Conservation (phyloP, 2,113 vertebrate species). For the Megalops atlanticus region DNA sequence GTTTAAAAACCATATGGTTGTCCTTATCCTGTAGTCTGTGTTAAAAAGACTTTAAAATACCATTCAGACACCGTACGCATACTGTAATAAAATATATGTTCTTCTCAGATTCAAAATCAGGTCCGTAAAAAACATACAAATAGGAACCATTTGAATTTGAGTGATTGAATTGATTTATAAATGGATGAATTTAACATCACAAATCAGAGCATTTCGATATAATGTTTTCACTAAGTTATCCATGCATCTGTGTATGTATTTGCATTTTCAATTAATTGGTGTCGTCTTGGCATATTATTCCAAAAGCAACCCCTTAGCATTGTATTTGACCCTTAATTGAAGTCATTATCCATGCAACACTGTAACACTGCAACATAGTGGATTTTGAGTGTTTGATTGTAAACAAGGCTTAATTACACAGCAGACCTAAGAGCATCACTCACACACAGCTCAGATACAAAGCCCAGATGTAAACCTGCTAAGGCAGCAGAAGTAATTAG, state of each 20-base stretch:
- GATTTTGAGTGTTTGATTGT: slow-evolving; percentile 67
- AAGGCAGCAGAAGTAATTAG: slow-evolving; percentile 57
- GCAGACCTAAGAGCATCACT: slow-evolving; percentile 66
- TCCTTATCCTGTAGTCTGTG: neutral
- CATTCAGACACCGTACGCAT: too few species aligned
- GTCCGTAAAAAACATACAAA: neutral
- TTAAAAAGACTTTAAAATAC: too few species aligned
- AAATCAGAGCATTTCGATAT: slow-evolving; percentile 31
- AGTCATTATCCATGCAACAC: slow-evolving; percentile 67
- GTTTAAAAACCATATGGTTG: neutral
- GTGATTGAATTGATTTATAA: neutral
- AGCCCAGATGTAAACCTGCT: slow-evolving; percentile 45
- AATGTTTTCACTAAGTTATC: slow-evolving; percentile 53
- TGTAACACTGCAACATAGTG: slow-evolving; percentile 53
- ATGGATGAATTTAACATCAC: neutral
- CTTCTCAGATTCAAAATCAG: neutral
- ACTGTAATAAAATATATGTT: too few species aligned
- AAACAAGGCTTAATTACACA: slow-evolving; percentile 71
- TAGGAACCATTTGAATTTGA: neutral
- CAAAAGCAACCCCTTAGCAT: slow-evolving; percentile 56
- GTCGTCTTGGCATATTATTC: slow-evolving; percentile 53
- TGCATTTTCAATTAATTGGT: slow-evolving; percentile 74
- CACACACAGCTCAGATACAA: slow-evolving; percentile 66
- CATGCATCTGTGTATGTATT: slow-evolving; percentile 68
- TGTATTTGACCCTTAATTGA: slow-evolving; percentile 70